Conservation (phyloP, 2,797 vertebrate species). For the Lagorchestes hirsutus region DNA sequence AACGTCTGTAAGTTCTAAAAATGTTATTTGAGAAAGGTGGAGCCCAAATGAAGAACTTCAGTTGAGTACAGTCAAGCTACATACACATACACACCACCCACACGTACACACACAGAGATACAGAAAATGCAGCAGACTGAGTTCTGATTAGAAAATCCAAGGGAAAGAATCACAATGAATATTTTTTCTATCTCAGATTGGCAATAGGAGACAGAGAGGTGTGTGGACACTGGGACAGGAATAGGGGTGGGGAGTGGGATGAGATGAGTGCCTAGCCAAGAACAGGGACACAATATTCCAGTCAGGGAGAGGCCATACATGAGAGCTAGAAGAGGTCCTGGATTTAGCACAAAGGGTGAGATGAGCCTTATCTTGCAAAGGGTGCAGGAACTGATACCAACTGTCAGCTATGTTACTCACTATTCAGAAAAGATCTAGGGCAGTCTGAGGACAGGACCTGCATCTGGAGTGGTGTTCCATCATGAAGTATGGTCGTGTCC, state of each 20-base stretch:
- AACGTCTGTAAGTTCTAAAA: slow-evolving; percentile 72
- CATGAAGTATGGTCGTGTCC: neutral
- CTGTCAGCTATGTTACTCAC: neutral
- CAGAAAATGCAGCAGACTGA: neutral
- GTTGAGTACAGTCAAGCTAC: neutral
- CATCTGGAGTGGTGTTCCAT: neutral
- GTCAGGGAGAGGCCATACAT: neutral
- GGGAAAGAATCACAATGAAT: neutral
- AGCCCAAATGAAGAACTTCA: neutral
- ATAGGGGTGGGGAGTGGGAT: neutral
- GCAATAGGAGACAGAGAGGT: neutral
- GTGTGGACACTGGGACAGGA: neutral
- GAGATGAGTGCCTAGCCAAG: neutral
- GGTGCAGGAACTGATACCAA: neutral
- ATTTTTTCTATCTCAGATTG: neutral
- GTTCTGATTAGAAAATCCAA: neutral
- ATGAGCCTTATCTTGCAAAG: neutral
- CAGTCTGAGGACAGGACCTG: neutral
- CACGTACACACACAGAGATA: neutral
- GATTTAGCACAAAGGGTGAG: neutral
- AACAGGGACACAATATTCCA: neutral
- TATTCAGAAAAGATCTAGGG: neutral
- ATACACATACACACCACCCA: no score
- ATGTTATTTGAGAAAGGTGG: slow-evolving; percentile 12
- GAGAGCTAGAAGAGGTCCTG: neutral